Conservation (phyloP, 2,113 vertebrate genomes). For the Physeter macrocephalus region DNA sequence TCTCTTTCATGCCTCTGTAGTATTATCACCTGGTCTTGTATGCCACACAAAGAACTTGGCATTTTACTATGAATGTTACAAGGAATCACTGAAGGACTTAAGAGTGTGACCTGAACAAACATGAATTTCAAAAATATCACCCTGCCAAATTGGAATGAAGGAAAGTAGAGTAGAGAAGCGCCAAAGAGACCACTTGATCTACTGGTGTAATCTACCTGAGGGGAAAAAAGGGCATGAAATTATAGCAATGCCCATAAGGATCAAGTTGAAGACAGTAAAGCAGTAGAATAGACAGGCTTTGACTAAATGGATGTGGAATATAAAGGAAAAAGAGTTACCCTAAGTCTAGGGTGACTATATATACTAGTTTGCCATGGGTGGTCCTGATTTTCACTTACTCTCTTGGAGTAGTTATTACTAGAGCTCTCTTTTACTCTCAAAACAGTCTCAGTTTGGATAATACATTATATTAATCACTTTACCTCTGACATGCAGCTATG, state of each 20-base stretch:
- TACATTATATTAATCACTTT: not conserved
- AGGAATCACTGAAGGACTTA: not conserved
- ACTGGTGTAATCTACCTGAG: not conserved
- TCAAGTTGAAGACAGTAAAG: not conserved
- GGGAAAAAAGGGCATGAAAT: not conserved
- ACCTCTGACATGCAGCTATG: slow-evolving; percentile 15
- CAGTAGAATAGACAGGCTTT: not conserved
- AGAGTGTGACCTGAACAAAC: not conserved
- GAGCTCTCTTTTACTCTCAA: not conserved
- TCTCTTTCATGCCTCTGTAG: not conserved
- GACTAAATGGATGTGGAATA: not conserved
- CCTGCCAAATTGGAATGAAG: not conserved
- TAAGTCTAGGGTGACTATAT: not conserved
- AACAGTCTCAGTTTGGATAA: not conserved
- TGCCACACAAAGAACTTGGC: not conserved
- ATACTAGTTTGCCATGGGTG: not conserved
- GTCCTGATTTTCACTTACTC: not conserved
- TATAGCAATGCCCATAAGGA: not conserved
- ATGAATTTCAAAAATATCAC: slow-evolving; percentile 6
- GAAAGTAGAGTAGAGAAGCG: not conserved
- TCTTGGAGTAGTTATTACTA: not conserved
- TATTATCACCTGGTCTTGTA: not conserved
- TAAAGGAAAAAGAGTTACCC: not conserved
- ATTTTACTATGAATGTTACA: not conserved
- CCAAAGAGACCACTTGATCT: not conserved